Evolutionary conservation across 2,888 invertebrate genomes (phyloP), one percentile per base, ranked within the genome.

Genomic region (Melinaea menophilus): DNA sequence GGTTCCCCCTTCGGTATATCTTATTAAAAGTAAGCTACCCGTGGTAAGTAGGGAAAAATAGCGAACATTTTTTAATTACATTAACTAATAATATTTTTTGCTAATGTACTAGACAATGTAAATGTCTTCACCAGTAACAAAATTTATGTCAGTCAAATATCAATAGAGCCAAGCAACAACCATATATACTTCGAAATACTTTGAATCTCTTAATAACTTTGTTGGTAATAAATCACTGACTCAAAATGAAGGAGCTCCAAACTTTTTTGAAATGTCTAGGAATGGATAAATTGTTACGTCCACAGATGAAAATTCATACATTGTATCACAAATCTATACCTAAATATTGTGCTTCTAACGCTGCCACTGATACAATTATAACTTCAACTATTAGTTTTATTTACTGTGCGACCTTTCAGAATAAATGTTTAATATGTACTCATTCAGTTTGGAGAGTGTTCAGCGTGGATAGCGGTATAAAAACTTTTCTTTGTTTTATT

Each of bases 401-500:
- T 51, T 22, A 11, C 11, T 51, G 2, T 5, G 22, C 31, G 31
- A 51, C 51, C 51, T 51, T 51, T 31, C 51, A 22, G 31, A 51
- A 51, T 31, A 51, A 51, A 51, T 51, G 51, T 51, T 51, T 51
- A 51, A 51, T 51, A 51, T 51, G 51, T 31, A 51, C 11, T 31
- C 31, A 51, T 51, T 51, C 51, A 51, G 51, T 51, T 41, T 11
- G 41, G 41, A 3, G 41, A 41, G 41, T 41, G 41, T 41, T 41
- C 51, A 31, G 51, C 51, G 31, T 31, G 51, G 51, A 51, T 54
- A 58, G 71, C 78, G 75, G 77, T 82, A 83, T 82, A 86, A 83
- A 86, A 87, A 85, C 72, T 85, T 84, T 82, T 82, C 81, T 85
- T 86, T 87, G 86, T 88, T 85, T 86, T 81, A 84, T 78, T 73